Conservation (phyloP, 1,140 invertebrate species). For the Polyergus mexicanus region DNA sequence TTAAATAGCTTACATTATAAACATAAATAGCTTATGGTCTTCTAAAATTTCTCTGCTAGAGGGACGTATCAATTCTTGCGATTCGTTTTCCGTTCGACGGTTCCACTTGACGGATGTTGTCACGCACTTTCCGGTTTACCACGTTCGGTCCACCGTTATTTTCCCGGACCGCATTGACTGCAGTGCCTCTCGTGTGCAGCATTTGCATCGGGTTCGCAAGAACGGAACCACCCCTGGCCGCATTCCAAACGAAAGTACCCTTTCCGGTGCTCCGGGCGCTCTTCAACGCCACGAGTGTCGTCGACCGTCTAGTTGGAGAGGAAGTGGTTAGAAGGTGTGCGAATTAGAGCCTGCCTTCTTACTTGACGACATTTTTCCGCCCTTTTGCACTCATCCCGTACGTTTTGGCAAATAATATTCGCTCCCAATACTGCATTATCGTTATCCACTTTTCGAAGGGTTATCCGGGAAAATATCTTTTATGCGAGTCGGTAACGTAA, state of each 20-base stretch:
- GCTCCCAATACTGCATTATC: background rate
- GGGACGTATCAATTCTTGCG: background rate
- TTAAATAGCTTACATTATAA: background rate
- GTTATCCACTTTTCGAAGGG: slow-evolving; percentile 5
- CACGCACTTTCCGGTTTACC: slow-evolving; percentile 70
- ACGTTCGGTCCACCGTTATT: slow-evolving; percentile 68
- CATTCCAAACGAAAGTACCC: slow-evolving; percentile 72
- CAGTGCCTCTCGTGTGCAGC: slow-evolving; percentile 37
- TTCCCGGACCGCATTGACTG: slow-evolving; percentile 30
- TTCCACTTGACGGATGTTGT: background rate
- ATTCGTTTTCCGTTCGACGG: slow-evolving; percentile 42
- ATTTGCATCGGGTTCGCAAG: slow-evolving; percentile 66
- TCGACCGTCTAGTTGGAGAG: slow-evolving; percentile 63
- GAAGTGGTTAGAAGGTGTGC: slow-evolving; percentile 71
- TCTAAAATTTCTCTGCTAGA: background rate
- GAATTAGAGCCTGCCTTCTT: slow-evolving; percentile 65
- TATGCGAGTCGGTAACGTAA: slow-evolving; percentile 41
- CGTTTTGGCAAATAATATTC: slow-evolving; percentile 28
- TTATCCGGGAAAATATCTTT: slow-evolving; percentile 28
- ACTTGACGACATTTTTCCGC: slow-evolving; percentile 19
- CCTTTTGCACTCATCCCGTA: background rate
- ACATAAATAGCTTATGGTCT: background rate
- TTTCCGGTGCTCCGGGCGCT: slow-evolving; percentile 63
- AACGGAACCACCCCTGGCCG: slow-evolving; percentile 61
- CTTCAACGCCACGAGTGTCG: slow-evolving; percentile 69